Percentiles rank a stretch among this genome's conserved stretches.
Evolutionary conservation across 2,113 vertebrate species (phyloP).

Genomic region (Thunnus thynnus): DNA sequence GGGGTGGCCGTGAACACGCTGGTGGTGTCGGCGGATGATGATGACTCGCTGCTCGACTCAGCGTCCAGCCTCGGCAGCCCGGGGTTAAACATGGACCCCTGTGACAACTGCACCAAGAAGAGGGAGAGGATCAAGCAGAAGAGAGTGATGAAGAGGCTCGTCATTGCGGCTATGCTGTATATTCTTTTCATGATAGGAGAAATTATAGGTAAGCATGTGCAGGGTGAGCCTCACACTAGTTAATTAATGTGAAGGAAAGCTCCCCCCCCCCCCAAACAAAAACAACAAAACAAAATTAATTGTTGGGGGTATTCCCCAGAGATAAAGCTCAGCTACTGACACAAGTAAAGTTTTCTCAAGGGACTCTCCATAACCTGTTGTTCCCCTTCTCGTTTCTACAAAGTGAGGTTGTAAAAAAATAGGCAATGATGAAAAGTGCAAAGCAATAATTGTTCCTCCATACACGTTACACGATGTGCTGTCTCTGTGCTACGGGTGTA

Average conservation of each 20-base stretch:
- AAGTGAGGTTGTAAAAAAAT: no score
- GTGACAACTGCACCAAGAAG: constrained; percentile 86
- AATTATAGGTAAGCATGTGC: constrained; percentile 89
- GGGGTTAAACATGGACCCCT: constrained; percentile 83
- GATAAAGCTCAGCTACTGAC: no score
- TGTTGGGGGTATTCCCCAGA: no score
- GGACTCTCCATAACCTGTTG: no score
- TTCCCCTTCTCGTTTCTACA: no score
- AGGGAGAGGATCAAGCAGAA: constrained; percentile 84
- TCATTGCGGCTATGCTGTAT: constrained; percentile 91
- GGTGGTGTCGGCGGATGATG: constrained; percentile 83
- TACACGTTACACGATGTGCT: no score
- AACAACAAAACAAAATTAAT: no score
- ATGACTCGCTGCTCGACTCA: constrained; percentile 89
- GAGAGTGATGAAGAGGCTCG: constrained; percentile 89
- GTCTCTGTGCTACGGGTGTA: no score
- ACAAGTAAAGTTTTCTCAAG: no score
- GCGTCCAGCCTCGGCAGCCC: constrained; percentile 71
- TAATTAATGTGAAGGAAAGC: neutral
- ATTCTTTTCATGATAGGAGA: constrained; percentile 95
- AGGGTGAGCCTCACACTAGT: neutral
- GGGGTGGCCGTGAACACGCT: constrained; percentile 82
- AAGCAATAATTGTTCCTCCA: no score
- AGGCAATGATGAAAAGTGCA: no score
- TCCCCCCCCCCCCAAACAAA: no score